phyloP scores from a whole-genome alignment of 1,140 invertebrate species.

The Subanguina moxae region DNA sequence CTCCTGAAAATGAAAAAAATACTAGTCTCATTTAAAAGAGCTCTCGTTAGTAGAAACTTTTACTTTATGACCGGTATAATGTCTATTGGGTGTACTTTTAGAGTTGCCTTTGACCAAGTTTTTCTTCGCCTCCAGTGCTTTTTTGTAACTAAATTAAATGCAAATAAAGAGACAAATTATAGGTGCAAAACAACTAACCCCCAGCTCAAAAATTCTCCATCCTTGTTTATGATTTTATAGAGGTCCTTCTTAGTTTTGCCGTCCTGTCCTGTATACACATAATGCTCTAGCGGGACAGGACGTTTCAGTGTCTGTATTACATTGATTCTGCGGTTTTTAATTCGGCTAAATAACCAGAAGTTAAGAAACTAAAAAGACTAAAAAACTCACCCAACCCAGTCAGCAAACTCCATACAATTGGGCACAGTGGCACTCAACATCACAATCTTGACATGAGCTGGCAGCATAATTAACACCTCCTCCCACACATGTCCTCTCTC shows the following conservation, averaged over 20 bases:
- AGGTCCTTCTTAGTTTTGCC: slow-evolving; percentile 76
- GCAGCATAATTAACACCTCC: slow-evolving; percentile 91
- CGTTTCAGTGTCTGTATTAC: slow-evolving; percentile 88
- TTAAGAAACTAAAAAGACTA: background rate
- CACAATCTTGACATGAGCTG: slow-evolving; percentile 87
- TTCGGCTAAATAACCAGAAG: slow-evolving; percentile 22
- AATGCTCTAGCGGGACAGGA: slow-evolving; percentile 91
- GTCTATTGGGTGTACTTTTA: slow-evolving; percentile 5
- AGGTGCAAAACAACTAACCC: background rate
- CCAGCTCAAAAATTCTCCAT: slow-evolving; percentile 66
- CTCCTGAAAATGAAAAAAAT: slow-evolving; percentile 59
- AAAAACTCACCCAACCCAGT: slow-evolving; percentile 80
- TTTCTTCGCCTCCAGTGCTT: slow-evolving; percentile 69
- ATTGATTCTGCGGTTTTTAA: slow-evolving; percentile 75
- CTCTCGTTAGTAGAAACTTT: background rate
- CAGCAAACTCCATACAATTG: slow-evolving; percentile 89
- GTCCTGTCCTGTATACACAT: slow-evolving; percentile 74
- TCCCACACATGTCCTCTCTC: slow-evolving; percentile 97
- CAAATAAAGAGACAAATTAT: background rate
- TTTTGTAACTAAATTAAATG: slow-evolving; percentile 61
- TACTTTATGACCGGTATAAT: background rate
- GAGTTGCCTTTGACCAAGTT: background rate
- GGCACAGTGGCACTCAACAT: slow-evolving; percentile 96
- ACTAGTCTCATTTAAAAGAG: too few relatives aligned
- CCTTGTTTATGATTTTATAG: slow-evolving; percentile 77